phyloP scores from a whole-genome alignment of 2,797 vertebrate genomes.

The Sorex maritimensis region DNA sequence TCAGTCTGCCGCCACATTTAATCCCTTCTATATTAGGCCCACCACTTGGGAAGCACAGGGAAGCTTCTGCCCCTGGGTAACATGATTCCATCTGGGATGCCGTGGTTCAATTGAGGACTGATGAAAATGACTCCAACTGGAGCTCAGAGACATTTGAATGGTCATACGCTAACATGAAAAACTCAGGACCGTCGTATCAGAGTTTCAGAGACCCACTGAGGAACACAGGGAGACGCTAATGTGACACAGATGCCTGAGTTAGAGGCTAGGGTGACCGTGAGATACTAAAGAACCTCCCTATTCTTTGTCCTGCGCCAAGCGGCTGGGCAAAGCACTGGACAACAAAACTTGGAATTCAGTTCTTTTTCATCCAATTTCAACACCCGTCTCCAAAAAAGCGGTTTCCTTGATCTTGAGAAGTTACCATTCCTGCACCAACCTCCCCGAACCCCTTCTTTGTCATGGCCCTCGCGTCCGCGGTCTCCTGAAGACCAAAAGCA shows the following conservation, averaged over 20 bases:
- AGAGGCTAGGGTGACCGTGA: neutral
- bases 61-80: neutral
- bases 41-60: neutral
- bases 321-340: neutral
- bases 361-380: constrained; percentile 31
- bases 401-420: neutral
- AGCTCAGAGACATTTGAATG: neutral
- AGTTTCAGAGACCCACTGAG: neutral
- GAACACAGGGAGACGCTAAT: neutral
- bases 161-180: neutral
- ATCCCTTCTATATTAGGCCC: neutral
- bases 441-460: constrained; percentile 65
- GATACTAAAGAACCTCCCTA: neutral
- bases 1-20: neutral
- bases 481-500: constrained; percentile 11
- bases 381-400: constrained; percentile 43
- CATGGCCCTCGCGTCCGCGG: neutral
- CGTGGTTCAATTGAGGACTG: neutral
- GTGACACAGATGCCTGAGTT: neutral
- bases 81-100: neutral
- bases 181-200: neutral
- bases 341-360: neutral
- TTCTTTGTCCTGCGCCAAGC: neutral
- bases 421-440: constrained; percentile 46
- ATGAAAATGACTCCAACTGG: neutral